Evolutionary conservation across 2,888 invertebrate genomes (phyloP).

Genomic region (Eucriotettix oculatus): DNA sequence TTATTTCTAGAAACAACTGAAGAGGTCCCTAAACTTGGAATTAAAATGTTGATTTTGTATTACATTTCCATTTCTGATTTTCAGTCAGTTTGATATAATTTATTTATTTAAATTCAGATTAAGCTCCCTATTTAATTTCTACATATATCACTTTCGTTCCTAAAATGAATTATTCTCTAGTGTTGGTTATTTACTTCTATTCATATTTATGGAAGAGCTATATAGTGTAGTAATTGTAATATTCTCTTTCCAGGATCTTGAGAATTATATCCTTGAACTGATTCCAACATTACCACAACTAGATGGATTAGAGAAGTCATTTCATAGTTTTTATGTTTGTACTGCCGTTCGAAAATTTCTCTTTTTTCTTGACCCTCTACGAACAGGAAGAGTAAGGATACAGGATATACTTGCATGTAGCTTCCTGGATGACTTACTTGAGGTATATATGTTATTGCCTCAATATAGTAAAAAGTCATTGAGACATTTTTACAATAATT

Average conservation of each 20-base stretch:
- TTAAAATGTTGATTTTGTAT: too few relatives aligned
- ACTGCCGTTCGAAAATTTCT: constrained; percentile 91
- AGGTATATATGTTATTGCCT: constrained; percentile 30
- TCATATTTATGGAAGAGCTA: too few relatives aligned
- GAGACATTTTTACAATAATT: too few relatives aligned
- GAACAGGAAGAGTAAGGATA: constrained; percentile 78
- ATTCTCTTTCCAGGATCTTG: constrained; percentile 55
- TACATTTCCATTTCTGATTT: constrained; percentile 1
- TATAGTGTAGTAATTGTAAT: background rate
- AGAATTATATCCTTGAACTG: constrained; percentile 85
- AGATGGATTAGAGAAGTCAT: constrained; percentile 79
- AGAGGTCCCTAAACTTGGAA: too few relatives aligned
- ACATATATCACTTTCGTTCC: too few relatives aligned
- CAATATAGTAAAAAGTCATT: too few relatives aligned
- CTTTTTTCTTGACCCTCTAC: constrained; percentile 82
- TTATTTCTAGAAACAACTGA: too few relatives aligned
- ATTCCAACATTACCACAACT: constrained; percentile 83
- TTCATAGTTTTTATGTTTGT: constrained; percentile 91
- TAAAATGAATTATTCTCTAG: too few relatives aligned
- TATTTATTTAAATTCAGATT: too few relatives aligned
- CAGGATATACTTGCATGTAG: constrained; percentile 82
- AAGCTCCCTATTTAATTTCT: too few relatives aligned
- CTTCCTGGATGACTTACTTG: constrained; percentile 80
- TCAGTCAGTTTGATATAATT: too few relatives aligned
- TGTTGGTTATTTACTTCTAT: too few relatives aligned